phyloP scores from a whole-genome alignment of 2,888 invertebrate species.

The Tridacna crocea region DNA sequence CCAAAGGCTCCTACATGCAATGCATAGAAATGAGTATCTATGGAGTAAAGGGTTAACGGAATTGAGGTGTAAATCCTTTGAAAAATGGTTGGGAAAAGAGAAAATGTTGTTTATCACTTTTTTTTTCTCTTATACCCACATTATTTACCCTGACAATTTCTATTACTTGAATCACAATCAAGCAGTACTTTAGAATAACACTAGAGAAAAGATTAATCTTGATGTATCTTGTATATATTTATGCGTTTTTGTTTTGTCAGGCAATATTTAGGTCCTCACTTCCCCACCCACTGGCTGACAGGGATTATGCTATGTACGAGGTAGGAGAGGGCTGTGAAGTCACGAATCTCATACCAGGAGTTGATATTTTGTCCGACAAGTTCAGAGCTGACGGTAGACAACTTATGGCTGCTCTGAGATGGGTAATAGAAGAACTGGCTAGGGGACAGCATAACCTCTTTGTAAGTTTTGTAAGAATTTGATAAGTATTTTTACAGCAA shows the following conservation, averaged over 20 bases:
- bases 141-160: too few species aligned
- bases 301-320: constrained; percentile 83
- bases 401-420: constrained; percentile 80
- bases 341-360: constrained; percentile 80
- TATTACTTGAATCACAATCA: too few species aligned
- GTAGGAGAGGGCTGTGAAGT: constrained; percentile 83
- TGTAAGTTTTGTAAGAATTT: constrained; percentile 72
- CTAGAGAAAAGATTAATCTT: too few species aligned
- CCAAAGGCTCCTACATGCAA: too few species aligned
- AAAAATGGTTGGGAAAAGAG: too few species aligned
- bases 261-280: constrained; percentile 82
- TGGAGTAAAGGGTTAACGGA: too few species aligned
- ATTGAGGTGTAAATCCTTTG: too few species aligned
- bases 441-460: constrained; percentile 81
- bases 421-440: constrained; percentile 82
- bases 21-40: too few species aligned
- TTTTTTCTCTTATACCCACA: too few species aligned
- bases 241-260: constrained; percentile 58
- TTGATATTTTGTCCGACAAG: constrained; percentile 82
- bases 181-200: too few species aligned
- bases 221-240: too few species aligned
- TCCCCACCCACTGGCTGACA: constrained; percentile 83
- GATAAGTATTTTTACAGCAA: background rate
- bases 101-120: too few species aligned
- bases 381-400: constrained; percentile 82